A percentile compares a stretch with the other conserved stretches of the same genome.
These are phyloP conservation scores for Oscheius sp. DNA, from an alignment of 2,888 invertebrate species.

Conservation along the genomic window DNA sequence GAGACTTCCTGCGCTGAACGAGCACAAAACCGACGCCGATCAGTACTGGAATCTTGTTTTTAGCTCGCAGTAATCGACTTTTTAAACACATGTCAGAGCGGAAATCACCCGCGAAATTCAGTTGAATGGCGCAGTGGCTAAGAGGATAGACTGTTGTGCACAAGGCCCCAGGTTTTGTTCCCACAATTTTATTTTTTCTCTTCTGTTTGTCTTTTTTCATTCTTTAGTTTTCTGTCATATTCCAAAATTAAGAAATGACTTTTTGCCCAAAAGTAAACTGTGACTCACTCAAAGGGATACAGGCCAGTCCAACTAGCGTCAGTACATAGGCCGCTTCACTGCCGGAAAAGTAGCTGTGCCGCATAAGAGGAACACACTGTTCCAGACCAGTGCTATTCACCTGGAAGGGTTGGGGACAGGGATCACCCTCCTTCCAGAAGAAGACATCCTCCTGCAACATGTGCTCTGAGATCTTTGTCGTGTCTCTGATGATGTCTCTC, in stretches of 20 bases:
- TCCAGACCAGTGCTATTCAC: conserved; percentile 81
- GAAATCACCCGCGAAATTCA: no score
- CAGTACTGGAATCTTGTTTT: conserved; percentile 78
- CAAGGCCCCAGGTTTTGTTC: no score
- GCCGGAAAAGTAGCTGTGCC: conserved; percentile 88
- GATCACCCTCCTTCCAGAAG: conserved; percentile 79
- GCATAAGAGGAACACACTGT: conserved; percentile 88
- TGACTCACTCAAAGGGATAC: conserved; percentile 84
- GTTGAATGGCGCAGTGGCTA: no score
- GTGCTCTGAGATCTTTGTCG: conserved; percentile 83
- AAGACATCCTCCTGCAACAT: conserved; percentile 84
- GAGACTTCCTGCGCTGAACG: conserved; percentile 76
- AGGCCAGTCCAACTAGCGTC: conserved; percentile 88
- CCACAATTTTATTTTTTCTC: no score
- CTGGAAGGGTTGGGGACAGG: conserved; percentile 92
- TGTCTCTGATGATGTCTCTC: conserved; percentile 90
- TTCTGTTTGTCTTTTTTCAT: no score
- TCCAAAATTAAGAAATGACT: no score
- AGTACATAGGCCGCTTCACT: conserved; percentile 97
- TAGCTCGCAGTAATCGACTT: neutral
- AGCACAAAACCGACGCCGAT: conserved; percentile 92
- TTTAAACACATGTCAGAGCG: no score
- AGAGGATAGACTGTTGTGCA: no score
- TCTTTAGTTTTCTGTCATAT: no score
- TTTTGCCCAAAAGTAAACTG: no score